Base-by-base conservation (phyloP, 2,888 invertebrate species). In the Rotaria socialis region DNA sequence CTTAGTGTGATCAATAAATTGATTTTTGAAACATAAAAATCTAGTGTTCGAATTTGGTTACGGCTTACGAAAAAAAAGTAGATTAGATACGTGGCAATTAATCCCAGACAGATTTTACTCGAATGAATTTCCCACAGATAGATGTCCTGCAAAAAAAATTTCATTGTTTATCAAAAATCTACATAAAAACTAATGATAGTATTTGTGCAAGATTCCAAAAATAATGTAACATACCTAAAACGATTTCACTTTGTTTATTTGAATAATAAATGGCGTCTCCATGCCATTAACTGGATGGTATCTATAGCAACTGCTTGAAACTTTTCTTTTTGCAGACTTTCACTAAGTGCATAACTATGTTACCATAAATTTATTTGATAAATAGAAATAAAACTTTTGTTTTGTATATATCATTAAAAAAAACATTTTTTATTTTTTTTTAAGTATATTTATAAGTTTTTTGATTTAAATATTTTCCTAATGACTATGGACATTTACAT, bases 401-500 rank as follows among this genome's bases (percentile, higher is more conserved):
- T 67, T 16, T 19, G 2, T 6, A 19, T 35, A 16, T 16, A 67
- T 16, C 1, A 19, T 5, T 35, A 67, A 67, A 27, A 27, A 16
- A 52, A 52, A 35, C 19, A 35, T 16, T 67, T 67, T 67, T 41
- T 5, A 67, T 67, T 67, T 19, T 67, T 67, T 67, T 67, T 67
- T 67, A 11, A 35, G 50, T 19, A n/a, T 41, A 16, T 41, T 67
- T 6, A 67, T 67, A 67, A 67, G 11, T 67, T 67, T 67, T 67
- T 16, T 35, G 19, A 67, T 67, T 67, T 3, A 35, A 19, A 67
- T 19, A 35, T 67, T 67, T 67, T 67, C 19, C 67, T 67, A 67
- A 67, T 67, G 67, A 67, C 67, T 67, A 67, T 67, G 35, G 35
- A 67, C 67, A 67, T 67, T 67, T 35, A 67, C 67, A 67, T 67